Conservation (phyloP, 2,797 vertebrate species). For the Zalophus californianus region DNA sequence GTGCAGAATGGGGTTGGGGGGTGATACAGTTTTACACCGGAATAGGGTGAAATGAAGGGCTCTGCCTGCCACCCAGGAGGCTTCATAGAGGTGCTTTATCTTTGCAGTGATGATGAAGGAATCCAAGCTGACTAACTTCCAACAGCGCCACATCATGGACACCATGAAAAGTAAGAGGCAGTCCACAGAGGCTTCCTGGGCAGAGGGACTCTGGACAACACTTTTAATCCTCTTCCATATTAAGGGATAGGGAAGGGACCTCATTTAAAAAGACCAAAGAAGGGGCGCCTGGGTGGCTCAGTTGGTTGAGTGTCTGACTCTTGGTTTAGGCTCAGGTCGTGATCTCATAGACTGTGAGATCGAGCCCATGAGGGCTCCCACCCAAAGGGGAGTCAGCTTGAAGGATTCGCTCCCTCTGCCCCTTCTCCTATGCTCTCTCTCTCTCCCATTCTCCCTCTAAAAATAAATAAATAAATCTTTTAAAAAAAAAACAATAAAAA, state of each 20-base stretch:
- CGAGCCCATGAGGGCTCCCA: neutral
- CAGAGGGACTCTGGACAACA: neutral
- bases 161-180: conserved; percentile 89
- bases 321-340: neutral
- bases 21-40: neutral
- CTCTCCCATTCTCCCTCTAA: neutral
- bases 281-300: neutral
- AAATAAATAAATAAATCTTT: neutral
- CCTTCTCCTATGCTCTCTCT: neutral
- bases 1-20: neutral
- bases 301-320: neutral
- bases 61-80: too few species aligned
- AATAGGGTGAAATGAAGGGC: too few species aligned
- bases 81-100: neutral
- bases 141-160: conserved; percentile 90
- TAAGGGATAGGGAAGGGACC: neutral
- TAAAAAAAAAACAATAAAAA: neutral
- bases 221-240: neutral
- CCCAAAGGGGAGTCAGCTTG: neutral
- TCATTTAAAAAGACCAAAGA: neutral
- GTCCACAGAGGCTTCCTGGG: neutral
- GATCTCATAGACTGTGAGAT: neutral
- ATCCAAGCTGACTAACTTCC: conserved; percentile 89
- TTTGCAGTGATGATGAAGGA: conserved; percentile 95
- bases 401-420: neutral